Evolutionary conservation across 2,113 vertebrate species (phyloP).

Genomic region (Epinephelus lanceolatus): DNA sequence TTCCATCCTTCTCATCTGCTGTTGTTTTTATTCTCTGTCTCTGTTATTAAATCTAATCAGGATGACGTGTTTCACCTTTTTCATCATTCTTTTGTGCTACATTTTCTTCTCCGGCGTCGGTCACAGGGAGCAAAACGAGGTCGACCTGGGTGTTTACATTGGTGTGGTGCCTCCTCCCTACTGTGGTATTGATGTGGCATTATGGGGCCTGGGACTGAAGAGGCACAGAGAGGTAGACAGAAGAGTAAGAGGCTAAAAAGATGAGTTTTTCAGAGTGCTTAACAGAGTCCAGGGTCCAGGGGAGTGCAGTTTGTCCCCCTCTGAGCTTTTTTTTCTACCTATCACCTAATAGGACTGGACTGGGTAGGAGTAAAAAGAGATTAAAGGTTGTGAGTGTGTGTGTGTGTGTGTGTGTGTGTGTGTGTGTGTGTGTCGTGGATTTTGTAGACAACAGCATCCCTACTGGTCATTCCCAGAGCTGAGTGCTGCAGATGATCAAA

Average conservation of each 20-base stretch:
- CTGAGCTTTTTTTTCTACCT: constrained; percentile 55
- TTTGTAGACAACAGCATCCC: constrained; percentile 73
- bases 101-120: constrained; percentile 61
- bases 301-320: constrained; percentile 50
- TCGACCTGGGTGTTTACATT: constrained; percentile 86
- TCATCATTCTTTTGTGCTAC: constrained; percentile 69
- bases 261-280: constrained; percentile 74
- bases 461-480: constrained; percentile 61
- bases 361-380: constrained; percentile 55
- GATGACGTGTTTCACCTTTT: constrained; percentile 84
- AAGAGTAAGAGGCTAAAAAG: constrained; percentile 39
- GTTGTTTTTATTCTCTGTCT: constrained; percentile 26
- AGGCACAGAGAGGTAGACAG: constrained; percentile 26
- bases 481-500: constrained; percentile 42
- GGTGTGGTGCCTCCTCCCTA: constrained; percentile 86
- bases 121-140: constrained; percentile 74
- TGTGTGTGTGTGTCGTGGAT: neutral
- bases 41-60: constrained; percentile 73
- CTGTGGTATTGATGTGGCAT: constrained; percentile 88
- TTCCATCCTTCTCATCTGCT: neutral
- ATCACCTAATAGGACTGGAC: constrained; percentile 49
- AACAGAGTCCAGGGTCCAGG: constrained; percentile 69
- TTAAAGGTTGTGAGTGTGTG: constrained; percentile 38
- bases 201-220: constrained; percentile 79
- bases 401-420: constrained; percentile 4